These are phyloP conservation scores for Emys orbicularis DNA, from an alignment of 2,797 vertebrate species.

Conservation along the genomic window DNA sequence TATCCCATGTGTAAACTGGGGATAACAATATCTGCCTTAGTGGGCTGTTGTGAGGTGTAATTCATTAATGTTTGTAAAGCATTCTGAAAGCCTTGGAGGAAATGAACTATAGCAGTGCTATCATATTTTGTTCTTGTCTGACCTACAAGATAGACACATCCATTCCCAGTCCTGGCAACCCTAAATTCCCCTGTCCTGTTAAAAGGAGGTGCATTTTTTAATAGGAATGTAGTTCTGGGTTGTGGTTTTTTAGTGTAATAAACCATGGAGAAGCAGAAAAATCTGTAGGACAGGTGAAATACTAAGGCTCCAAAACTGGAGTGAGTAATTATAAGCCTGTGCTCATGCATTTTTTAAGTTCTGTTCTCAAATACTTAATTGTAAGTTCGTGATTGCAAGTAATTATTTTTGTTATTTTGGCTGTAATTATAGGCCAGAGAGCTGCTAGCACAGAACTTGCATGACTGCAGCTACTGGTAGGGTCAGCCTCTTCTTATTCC, in stretches of 20 bases:
- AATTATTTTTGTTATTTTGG: background rate
- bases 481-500: background rate
- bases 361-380: too few species aligned
- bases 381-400: background rate
- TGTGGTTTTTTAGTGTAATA: background rate
- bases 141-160: background rate
- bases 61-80: background rate
- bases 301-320: background rate
- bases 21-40: background rate
- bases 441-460: background rate
- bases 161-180: background rate
- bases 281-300: background rate
- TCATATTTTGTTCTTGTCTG: accelerated
- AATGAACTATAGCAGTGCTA: background rate
- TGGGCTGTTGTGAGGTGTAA: accelerated
- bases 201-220: background rate
- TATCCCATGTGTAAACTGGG: accelerated
- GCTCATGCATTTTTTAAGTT: too few species aligned
- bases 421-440: accelerated
- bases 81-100: background rate
- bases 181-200: background rate
- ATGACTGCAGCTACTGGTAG: background rate
- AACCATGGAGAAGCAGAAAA: background rate
- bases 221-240: background rate
- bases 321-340: background rate